Evolutionary conservation across 2,113 vertebrate genomes (phyloP), one percentile per base, ranked within the genome.

Genomic region (Cyanistes caeruleus): DNA sequence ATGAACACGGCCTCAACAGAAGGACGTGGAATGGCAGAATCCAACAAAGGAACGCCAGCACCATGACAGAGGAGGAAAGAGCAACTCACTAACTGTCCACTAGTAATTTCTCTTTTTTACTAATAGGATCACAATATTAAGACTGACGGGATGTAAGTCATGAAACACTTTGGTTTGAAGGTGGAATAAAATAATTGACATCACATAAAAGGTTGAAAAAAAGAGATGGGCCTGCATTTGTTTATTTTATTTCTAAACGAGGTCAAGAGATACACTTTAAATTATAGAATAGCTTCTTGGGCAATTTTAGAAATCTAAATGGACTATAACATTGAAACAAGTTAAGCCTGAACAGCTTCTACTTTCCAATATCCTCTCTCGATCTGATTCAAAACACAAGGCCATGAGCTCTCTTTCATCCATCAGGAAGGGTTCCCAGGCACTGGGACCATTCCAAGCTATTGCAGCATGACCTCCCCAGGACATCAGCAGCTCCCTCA

Each of bases 391-490:
- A 41, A n/a, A n/a, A 49, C 2, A 13, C 10, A 39, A 39, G 23
- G 23, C 3, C 10, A 48, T 1, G 22, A 22, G 5, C 7, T 5
- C 17, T 8, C 5, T 5, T 68, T 68, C 10, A 23, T 30, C 11
- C 3, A 28, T 18, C 13, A 28, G 18, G 28, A 22, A 4, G 7
- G 3, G 3, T 5, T 43, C 37, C 14, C 31, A 53, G 39, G 14
- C 11, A 53, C 2, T 5, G 2, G 0, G 1, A 31, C 9, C 3
- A 20, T 31, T 5, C 11, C 27, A 37, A 12, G 3, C 0, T 1
- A 1, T 20, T 15, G 10, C 13, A 20, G 3, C 37, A 13, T 25
- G 51, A 46, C 12, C 10, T n/a, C 7, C 2, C 20, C 3, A 46
- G 27, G 15, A 37, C 20, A 46, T 46, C 20, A 55, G 25, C 25